These are phyloP conservation scores for Agonum fuliginosum DNA, from an alignment of 2,888 invertebrate genomes.

Conservation along the genomic window DNA sequence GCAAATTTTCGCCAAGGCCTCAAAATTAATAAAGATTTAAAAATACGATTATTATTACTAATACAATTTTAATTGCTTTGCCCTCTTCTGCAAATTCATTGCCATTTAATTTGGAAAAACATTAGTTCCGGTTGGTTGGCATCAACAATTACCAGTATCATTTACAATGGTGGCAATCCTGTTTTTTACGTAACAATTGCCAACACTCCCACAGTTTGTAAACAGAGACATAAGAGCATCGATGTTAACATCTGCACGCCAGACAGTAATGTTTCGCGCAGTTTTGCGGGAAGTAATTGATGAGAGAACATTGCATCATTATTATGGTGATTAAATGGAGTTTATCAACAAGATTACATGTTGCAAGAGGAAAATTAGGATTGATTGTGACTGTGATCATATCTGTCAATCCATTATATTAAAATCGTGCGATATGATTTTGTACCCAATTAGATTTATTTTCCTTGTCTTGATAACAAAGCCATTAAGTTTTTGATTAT, in stretches of 20 bases:
- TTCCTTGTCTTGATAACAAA: no score
- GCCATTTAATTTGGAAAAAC: constrained; percentile 3
- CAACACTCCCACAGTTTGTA: constrained; percentile 33
- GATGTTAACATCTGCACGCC: constrained; percentile 30
- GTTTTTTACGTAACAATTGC: constrained; percentile 35
- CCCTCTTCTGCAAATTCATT: neutral
- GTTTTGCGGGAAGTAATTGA: neutral
- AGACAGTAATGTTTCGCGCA: constrained; percentile 7
- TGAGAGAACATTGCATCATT: neutral
- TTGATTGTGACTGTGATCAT: neutral
- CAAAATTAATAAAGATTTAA: constrained; percentile 34
- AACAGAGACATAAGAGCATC: neutral
- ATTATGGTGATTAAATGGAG: neutral
- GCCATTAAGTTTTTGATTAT: no score
- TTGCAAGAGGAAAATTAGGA: no score
- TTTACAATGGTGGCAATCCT: constrained; percentile 47
- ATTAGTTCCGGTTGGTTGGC: constrained; percentile 27
- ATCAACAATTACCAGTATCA: constrained; percentile 31
- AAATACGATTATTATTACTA: constrained; percentile 50
- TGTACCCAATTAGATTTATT: no score
- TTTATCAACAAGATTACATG: neutral
- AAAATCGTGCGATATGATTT: no score
- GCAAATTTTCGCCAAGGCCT: constrained; percentile 40
- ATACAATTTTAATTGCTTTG: constrained; percentile 22
- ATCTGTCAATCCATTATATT: neutral